phyloP scores from a whole-genome alignment of 2,797 vertebrate genomes.

The Microctenopoma lineatum region DNA sequence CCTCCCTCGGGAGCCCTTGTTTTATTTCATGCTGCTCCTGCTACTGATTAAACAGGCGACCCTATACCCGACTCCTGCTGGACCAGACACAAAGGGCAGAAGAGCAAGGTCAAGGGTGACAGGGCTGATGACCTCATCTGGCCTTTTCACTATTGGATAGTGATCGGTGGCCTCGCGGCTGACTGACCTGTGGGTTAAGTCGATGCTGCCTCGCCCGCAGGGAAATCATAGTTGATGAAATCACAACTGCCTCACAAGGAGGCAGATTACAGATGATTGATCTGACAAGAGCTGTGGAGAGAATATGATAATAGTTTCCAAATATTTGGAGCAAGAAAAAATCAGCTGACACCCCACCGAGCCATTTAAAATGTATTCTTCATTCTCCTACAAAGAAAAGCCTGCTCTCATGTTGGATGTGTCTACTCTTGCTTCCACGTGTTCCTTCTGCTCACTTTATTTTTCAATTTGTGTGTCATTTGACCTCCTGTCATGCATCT shows the following conservation, averaged over 20 bases:
- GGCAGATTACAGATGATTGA: constrained; percentile 29
- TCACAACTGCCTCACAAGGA: constrained; percentile 39
- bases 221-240: constrained; percentile 67
- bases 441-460: not conserved
- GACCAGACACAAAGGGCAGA: constrained; percentile 58
- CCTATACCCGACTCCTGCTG: constrained; percentile 61
- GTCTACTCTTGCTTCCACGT: constrained; percentile 2
- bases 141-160: constrained; percentile 54
- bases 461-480: constrained; percentile 4
- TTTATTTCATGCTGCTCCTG: constrained; percentile 44
- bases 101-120: constrained; percentile 50
- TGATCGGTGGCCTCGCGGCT: constrained; percentile 60
- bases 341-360: not conserved
- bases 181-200: constrained; percentile 62
- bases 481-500: constrained; percentile 9
- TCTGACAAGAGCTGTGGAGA: constrained; percentile 11
- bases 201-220: constrained; percentile 48
- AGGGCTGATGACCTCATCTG: constrained; percentile 60
- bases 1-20: constrained; percentile 52
- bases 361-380: constrained; percentile 9
- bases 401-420: constrained; percentile 25
- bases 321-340: constrained; percentile 25
- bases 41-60: constrained; percentile 69
- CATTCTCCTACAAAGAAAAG: constrained; percentile 15
- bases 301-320: constrained; percentile 11